Percentiles rank a stretch among this genome's conserved stretches.
These are phyloP conservation scores for Pristiophorus japonicus DNA, from an alignment of 2,113 vertebrate species.

Conservation along the genomic window DNA sequence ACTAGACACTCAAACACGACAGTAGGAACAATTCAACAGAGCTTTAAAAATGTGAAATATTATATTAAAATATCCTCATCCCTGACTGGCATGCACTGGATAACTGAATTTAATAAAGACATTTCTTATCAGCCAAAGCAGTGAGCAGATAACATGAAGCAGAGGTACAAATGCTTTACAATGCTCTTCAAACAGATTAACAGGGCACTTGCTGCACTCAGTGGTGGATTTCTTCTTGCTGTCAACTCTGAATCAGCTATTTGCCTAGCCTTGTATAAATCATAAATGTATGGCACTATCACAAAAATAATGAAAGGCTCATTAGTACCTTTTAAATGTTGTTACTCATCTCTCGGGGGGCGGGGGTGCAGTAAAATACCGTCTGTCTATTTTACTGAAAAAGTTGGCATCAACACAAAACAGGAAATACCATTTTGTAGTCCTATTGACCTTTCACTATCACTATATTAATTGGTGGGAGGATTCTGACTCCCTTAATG, in stretches of 20 bases:
- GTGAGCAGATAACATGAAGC: constrained; percentile 86
- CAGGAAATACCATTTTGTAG: neutral
- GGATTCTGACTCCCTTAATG: neutral
- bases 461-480: neutral
- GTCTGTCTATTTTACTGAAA: neutral
- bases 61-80: constrained; percentile 83
- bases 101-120: constrained; percentile 94
- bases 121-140: constrained; percentile 85
- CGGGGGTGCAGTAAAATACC: neutral
- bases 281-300: constrained; percentile 64
- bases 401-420: neutral
- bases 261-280: constrained; percentile 71
- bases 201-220: constrained; percentile 63
- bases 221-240: constrained; percentile 64
- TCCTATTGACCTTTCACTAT: neutral
- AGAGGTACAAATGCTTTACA: constrained; percentile 77
- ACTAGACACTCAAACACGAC: neutral
- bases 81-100: constrained; percentile 75
- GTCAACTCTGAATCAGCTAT: constrained; percentile 79
- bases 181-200: constrained; percentile 86
- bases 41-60: constrained; percentile 30
- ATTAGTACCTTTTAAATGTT: constrained; percentile 5
- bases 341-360: neutral
- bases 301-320: constrained; percentile 49
- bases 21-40: neutral